These are phyloP conservation scores for Botia kubotai DNA, from an alignment of 2,797 vertebrate species.

Conservation along the genomic window DNA sequence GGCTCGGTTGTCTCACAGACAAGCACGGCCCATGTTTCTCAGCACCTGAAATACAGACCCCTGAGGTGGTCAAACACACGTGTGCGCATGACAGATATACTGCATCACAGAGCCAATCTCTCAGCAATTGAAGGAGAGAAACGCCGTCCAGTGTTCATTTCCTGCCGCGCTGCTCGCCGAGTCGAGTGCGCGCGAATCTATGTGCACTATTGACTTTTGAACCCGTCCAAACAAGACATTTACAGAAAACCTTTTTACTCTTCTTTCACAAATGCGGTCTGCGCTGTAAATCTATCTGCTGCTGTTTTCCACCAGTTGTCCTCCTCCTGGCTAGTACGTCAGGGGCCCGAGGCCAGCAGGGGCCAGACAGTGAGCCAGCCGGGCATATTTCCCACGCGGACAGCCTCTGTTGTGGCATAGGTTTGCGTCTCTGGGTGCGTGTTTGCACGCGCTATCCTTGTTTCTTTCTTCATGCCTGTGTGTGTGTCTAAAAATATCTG, in stretches of 20 bases:
- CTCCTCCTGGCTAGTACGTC: constrained; percentile 35
- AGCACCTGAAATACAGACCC: constrained; percentile 62
- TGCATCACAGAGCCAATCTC: constrained; percentile 64
- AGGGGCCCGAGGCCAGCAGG: constrained; percentile 52
- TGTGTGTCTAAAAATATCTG: constrained; percentile 13
- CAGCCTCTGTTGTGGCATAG: constrained; percentile 34
- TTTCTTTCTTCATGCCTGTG: constrained; percentile 39
- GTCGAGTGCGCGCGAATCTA: constrained; percentile 53
- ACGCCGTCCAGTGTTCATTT: constrained; percentile 62
- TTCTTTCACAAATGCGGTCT: constrained; percentile 52
- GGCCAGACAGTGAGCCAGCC: constrained; percentile 53
- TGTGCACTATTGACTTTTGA: constrained; percentile 47
- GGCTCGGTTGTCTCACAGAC: constrained; percentile 31
- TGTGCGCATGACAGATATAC: constrained; percentile 61
- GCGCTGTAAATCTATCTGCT: constrained; percentile 64
- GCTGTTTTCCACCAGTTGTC: constrained; percentile 48
- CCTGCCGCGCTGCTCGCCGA: constrained; percentile 53
- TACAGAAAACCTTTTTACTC: constrained; percentile 30
- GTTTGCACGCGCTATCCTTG: constrained; percentile 39
- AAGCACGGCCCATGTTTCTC: constrained; percentile 54
- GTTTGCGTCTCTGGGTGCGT: constrained; percentile 57
- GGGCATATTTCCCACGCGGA: constrained; percentile 65
- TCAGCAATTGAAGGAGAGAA: constrained; percentile 62
- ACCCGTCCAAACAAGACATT: constrained; percentile 44
- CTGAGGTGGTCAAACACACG: constrained; percentile 52